Base-by-base conservation (phyloP, 1,140 invertebrate genomes). In the Thaumetopoea pityocampa region DNA sequence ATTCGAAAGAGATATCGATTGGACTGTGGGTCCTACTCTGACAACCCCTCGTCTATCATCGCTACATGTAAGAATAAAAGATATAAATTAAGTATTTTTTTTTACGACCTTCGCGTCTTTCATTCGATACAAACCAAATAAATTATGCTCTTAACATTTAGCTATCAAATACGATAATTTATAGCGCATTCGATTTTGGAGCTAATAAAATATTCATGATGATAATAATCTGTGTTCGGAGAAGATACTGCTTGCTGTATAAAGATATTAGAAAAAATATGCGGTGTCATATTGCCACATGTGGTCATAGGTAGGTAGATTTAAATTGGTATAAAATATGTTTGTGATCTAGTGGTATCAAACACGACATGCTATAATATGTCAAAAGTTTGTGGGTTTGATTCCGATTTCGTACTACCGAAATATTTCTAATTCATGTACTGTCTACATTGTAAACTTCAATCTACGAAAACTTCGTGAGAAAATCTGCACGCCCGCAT, bases 161-260 rank as follows among this genome's bases (percentile, higher is more conserved):
- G 5, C 5, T 33, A 33, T 44, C 29, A 26, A 43, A 34, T 18
- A 29, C 15, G 32, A 44, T 40, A 53, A 58, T 53, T 50, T 58
- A 53, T 35, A 33, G 26, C 16, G 24, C 23, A 43, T 58, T 50
- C 33, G 36, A 41, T 46, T 47, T 52, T 37, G 24, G 14, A 59
- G 37, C 34, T 37, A 48, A 53, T 59, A 51, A 51, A 55, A 55
- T 60, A 60, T 60, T 51, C 51, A 51, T 60, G 47, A 37, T 38
- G 56, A 60, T 60, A 55, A 55, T 12, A 51, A 51, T 48, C 48
- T 51, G 9, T 37, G 17, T 60, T 49, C 56, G 22, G 35, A 46
- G 51, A 55, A 55, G n/a, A n/a, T n/a, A n/a, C n/a, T n/a, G n/a
- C n/a, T n/a, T n/a, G 26, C 17, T 30, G 30, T 30, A 32, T 45